These are phyloP conservation scores for Ctenochaetus hawaiiensis DNA, from an alignment of 2,797 vertebrate genomes.

Conservation along the genomic window DNA sequence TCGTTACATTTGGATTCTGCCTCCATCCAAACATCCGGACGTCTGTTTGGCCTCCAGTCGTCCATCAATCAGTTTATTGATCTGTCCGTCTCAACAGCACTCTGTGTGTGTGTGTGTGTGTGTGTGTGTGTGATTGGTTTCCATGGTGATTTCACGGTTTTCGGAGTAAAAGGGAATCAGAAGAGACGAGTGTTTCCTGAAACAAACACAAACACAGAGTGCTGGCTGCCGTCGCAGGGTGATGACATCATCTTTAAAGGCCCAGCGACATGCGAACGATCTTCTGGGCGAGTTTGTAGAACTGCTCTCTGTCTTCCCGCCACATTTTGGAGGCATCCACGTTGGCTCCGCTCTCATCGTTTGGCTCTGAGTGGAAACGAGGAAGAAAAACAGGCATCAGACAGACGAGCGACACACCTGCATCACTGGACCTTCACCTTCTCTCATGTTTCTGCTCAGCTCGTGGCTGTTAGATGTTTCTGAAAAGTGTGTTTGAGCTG, in stretches of 20 bases:
- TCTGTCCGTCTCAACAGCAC: conserved; percentile 11
- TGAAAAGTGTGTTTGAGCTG: no score
- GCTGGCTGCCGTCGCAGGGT: background rate
- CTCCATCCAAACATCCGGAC: background rate
- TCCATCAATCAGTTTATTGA: conserved; percentile 36
- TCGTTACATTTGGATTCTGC: background rate
- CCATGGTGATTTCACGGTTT: conserved; percentile 37
- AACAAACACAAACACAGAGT: conserved; percentile 12
- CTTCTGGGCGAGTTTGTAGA: conserved; percentile 93
- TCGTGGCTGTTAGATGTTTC: no score
- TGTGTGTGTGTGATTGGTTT: conserved; percentile 30
- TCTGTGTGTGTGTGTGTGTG: conserved; percentile 31
- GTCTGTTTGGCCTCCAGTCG: background rate
- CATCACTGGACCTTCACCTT: no score
- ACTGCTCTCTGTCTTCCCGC: conserved; percentile 95
- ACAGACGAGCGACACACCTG: no score
- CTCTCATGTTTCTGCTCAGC: no score
- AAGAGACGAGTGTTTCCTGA: background rate
- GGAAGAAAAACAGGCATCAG: no score
- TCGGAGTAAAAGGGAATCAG: no score
- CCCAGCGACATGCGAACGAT: conserved; percentile 95
- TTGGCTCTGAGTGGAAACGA: conserved; percentile 87
- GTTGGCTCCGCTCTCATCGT: conserved; percentile 97
- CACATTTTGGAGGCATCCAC: conserved; percentile 99
- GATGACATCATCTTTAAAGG: conserved; percentile 81